Conservation (phyloP, 2,888 invertebrate species). For the Spisula solida region DNA sequence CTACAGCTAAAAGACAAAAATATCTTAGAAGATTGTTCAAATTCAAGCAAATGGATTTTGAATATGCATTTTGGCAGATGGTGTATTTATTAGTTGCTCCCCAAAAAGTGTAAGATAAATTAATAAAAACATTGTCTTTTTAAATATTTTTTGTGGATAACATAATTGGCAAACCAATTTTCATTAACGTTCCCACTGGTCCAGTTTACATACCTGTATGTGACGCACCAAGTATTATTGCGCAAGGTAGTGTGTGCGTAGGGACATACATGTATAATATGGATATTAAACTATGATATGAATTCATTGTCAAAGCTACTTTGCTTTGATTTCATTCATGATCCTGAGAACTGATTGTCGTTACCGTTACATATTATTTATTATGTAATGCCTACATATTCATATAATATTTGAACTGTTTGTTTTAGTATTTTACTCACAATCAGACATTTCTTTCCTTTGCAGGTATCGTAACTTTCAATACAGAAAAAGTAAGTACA, state of each 20-base stretch:
- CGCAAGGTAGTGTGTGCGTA: too few relatives aligned
- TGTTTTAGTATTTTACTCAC: neutral
- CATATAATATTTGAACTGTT: neutral
- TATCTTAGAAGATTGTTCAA: conserved; percentile 91
- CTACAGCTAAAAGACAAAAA: conserved; percentile 91
- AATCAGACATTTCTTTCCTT: conserved; percentile 34
- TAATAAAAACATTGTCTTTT: neutral
- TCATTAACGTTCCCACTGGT: neutral
- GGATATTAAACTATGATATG: too few relatives aligned
- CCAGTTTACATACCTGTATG: too few relatives aligned
- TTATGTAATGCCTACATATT: too few relatives aligned
- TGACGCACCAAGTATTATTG: too few relatives aligned
- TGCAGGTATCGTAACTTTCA: conserved; percentile 95
- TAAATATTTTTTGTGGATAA: neutral
- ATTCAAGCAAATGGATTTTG: conserved; percentile 99
- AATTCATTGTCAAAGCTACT: too few relatives aligned
- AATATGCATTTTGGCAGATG: conserved; percentile 99
- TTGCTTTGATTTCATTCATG: too few relatives aligned
- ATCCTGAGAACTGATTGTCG: too few relatives aligned
- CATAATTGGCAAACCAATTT: too few relatives aligned
- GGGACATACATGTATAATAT: too few relatives aligned
- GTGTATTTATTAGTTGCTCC: conserved; percentile 97
- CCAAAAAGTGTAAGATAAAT: conserved; percentile 92
- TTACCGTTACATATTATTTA: too few relatives aligned
- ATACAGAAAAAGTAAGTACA: conserved; percentile 96